phyloP scores from a whole-genome alignment of 2,797 vertebrate species.

The Sciaenops ocellatus region DNA sequence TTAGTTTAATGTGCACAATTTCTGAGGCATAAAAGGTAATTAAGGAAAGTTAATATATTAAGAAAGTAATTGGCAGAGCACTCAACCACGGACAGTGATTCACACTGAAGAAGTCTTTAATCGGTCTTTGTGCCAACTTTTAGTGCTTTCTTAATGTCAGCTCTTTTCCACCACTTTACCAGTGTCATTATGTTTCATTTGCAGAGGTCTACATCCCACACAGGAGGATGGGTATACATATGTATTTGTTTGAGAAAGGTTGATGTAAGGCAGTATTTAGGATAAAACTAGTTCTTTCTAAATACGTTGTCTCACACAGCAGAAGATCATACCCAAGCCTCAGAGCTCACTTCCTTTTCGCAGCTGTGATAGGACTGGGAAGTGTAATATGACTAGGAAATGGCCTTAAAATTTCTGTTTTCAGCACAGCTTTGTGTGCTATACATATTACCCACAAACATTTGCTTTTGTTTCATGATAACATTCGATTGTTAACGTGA shows the following conservation, averaged over 20 bases:
- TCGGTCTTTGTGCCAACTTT: background rate
- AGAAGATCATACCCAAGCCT: conserved; percentile 44
- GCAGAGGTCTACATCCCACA: background rate
- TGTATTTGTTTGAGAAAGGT: conserved; percentile 32
- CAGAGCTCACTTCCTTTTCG: conserved; percentile 47
- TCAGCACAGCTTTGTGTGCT: background rate
- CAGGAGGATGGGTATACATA: background rate
- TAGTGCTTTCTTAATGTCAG: background rate
- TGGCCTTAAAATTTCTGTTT: conserved; percentile 5
- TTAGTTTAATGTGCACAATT: conserved; percentile 12
- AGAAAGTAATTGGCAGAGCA: background rate
- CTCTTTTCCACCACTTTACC: background rate
- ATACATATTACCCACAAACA: background rate
- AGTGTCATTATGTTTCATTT: background rate
- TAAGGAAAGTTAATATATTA: conserved; percentile 9
- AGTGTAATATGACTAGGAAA: conserved; percentile 1
- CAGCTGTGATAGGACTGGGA: conserved; percentile 10
- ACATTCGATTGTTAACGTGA: background rate
- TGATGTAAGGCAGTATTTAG: conserved; percentile 18
- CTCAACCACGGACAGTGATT: background rate
- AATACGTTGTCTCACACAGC: conserved; percentile 35
- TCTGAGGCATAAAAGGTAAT: background rate
- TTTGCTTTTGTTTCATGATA: background rate
- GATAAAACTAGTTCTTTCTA: conserved; percentile 16
- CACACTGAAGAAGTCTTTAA: background rate